Base-by-base conservation (phyloP, 2,888 invertebrate genomes). In the Chaitophorus viminalis region DNA sequence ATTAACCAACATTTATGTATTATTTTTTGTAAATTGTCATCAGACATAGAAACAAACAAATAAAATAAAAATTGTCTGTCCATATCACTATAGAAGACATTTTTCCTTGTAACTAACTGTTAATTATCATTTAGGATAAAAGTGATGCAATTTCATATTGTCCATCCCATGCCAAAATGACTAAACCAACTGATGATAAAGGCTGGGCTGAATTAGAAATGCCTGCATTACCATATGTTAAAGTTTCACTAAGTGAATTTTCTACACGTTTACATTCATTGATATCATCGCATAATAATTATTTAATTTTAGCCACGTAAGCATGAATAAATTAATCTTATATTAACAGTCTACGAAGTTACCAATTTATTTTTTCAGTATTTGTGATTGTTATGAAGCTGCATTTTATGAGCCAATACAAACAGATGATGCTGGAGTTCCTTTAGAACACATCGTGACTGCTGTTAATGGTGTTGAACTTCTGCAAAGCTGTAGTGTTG, bases 361-460 rank as follows among this genome's bases (percentile, higher is more conserved):
- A 83, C 21, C 3, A 0, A 31, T 31, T 18, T 54, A 29, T 5
- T 52, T 29, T 78, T 89, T n/a, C 90, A 96, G 96, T 91, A 94
- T 97, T 91, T 94, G 95, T 89, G 94, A 94, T 89, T 97, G 97
- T 91, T 97, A 96, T 91, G 94, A 95, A 90, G 93, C 94, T 21
- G 94, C 94, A 91, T 96, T 95, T 91, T 93, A 94, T 21, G 91
- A 93, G 52, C 91, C 95, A 77, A 92, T 93, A 25, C 91, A 94
- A n/a, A 90, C 91, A 60, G 94, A 94, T 90, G 94, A 94, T 5
- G 93, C 92, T 89, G 97, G 97, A 8, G 97, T 98, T 29, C 95
- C 97, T 0, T 92, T 99, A 88, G 99, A 99, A 91, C 96, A 98
- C 92, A 92, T 99, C 86, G 94, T 99, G 46, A 95, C 97, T 82